Evolutionary conservation across 2,888 invertebrate genomes (phyloP), one percentile per base, ranked within the genome.

Genomic region (Drosophila bunnanda): DNA sequence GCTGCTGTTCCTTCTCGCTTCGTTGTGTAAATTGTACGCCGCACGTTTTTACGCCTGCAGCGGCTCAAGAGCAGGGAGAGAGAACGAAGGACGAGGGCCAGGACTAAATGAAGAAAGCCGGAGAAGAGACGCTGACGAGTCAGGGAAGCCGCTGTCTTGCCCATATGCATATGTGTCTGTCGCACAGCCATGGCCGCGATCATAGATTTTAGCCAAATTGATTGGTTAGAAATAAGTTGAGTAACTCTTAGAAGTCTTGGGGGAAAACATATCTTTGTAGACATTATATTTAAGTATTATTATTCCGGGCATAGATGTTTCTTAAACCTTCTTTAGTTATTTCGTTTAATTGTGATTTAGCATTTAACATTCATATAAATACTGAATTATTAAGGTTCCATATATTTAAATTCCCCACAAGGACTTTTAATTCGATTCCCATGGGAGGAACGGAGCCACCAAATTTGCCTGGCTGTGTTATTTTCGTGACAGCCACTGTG

Each of bases 21-120:
- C 66, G 56, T 61, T 74, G 68, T 71, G 86, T 82, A 85, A 89
- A 89, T 87, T 87, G 88, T 87, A 81, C 81, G 87, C 78, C 89
- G 77, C 87, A 85, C 85, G 83, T 89, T 87, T 89, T 78, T 87
- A 84, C 76, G 84, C 85, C 85, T 85, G 87, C 89, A 85, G 85
- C 78, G 56, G 53, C 48, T 62, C 25, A 48, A 28, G 59, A 13
- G 22, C 4, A 30, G 8, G 64, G 53, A 67, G 58, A 72, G 15
- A 43, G 48, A 10, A 25, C 44, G 32, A 9, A 52, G 22, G 8
- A 17, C 39, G 48, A 36, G 44, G 25, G 57, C 38, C 13, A 57
- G 58, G 22, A 43, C 46, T 38, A 72, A 32, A 58, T 41, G 48
- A 53, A 67, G 71, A 36, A 28, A 28, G 44, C 64, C 20, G 28